phyloP scores from a whole-genome alignment of 2,888 invertebrate species.

The Disparrhopalites patrizii region DNA sequence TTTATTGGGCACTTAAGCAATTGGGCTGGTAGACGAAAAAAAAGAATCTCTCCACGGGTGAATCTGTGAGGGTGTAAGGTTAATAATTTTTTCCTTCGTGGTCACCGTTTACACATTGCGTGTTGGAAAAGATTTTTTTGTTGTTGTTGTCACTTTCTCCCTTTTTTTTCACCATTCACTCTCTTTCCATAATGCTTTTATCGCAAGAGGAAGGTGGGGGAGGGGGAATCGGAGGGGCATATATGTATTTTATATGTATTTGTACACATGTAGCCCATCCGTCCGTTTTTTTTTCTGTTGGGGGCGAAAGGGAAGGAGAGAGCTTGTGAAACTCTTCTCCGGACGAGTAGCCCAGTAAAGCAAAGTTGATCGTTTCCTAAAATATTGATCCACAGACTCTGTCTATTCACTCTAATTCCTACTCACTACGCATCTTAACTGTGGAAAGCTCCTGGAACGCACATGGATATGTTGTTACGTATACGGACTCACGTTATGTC shows the following conservation, averaged over 20 bases:
- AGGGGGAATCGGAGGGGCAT: not conserved
- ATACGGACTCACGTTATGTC: slow-evolving; percentile 6
- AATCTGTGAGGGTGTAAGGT: too few species aligned
- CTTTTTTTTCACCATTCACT: not conserved
- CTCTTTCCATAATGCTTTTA: not conserved
- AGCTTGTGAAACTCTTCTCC: not conserved
- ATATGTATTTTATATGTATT: not conserved
- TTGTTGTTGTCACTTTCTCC: too few species aligned
- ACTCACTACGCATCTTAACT: slow-evolving; percentile 21
- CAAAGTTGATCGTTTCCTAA: slow-evolving; percentile 28
- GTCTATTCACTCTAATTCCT: slow-evolving; percentile 16
- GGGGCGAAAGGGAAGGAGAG: not conserved
- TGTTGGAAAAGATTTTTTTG: too few species aligned
- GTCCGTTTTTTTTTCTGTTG: too few species aligned
- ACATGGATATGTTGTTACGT: slow-evolving; percentile 12
- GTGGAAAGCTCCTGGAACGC: slow-evolving; percentile 8
- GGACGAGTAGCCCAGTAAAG: slow-evolving; percentile 10
- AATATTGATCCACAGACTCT: slow-evolving; percentile 24
- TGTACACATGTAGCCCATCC: too few species aligned
- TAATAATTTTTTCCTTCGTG: too few species aligned
- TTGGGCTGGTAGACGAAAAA: too few species aligned
- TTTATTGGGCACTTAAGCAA: too few species aligned
- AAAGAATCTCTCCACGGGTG: too few species aligned
- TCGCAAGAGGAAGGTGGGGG: not conserved
- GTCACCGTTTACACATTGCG: too few species aligned